These are phyloP conservation scores for Vanessa atalanta DNA, from an alignment of 1,140 invertebrate species.

Conservation along the genomic window DNA sequence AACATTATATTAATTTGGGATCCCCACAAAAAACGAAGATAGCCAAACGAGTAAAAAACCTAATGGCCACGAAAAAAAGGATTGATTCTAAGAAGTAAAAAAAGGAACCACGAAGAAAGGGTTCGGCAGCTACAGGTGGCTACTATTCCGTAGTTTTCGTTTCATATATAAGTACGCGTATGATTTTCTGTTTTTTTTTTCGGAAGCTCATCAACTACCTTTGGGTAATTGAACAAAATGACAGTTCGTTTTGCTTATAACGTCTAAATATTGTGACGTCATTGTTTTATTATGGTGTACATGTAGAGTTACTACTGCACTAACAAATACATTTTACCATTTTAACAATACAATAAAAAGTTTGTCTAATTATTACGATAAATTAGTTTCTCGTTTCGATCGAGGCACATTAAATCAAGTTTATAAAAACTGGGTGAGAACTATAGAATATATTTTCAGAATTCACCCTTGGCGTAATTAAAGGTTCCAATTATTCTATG, in stretches of 20 bases:
- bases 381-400: too few species aligned
- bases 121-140: constrained; percentile 66
- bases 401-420: too few species aligned
- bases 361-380: too few species aligned
- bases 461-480: too few species aligned
- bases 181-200: constrained; percentile 8
- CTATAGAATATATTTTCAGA: too few species aligned
- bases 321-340: too few species aligned
- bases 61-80: constrained; percentile 77
- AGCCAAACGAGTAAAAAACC: constrained; percentile 70
- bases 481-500: too few species aligned
- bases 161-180: constrained; percentile 10
- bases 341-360: too few species aligned
- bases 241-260: not conserved
- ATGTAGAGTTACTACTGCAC: too few species aligned
- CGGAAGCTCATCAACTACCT: not conserved
- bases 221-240: not conserved
- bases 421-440: too few species aligned
- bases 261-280: not conserved
- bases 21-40: constrained; percentile 78
- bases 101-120: constrained; percentile 68
- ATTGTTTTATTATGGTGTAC: not conserved
- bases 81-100: constrained; percentile 59
- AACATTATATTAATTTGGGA: constrained; percentile 79
- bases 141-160: constrained; percentile 37